Evolutionary conservation across 2,113 vertebrate genomes (phyloP).

Genomic region (Gnathochromis pfefferi): DNA sequence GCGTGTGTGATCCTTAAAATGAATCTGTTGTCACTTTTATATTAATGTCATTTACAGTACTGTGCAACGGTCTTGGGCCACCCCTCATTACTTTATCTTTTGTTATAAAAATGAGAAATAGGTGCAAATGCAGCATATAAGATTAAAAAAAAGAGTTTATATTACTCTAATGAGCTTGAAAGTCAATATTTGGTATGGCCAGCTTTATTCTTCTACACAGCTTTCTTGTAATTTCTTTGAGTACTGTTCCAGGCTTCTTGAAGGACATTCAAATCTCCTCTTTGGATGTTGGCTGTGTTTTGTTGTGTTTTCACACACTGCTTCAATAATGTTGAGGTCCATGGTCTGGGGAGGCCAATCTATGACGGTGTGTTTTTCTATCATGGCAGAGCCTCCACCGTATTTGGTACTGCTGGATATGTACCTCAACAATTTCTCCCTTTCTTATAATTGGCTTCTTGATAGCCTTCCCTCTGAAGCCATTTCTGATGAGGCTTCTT

Average conservation of each 20-base stretch:
- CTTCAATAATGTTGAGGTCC: background rate
- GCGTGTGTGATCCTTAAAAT: background rate
- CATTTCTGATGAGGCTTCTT: background rate
- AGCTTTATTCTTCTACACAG: background rate
- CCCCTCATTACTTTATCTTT: background rate
- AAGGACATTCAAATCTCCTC: background rate
- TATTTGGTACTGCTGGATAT: background rate
- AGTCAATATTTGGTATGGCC: background rate
- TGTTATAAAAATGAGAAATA: background rate
- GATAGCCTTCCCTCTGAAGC: background rate
- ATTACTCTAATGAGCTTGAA: background rate
- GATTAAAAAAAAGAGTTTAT: background rate
- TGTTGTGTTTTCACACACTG: background rate
- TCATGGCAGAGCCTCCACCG: background rate
- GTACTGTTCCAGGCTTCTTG: background rate
- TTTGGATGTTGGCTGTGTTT: background rate
- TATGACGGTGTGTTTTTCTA: background rate
- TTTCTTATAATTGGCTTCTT: background rate
- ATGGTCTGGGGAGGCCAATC: background rate
- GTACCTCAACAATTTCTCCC: background rate
- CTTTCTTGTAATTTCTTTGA: background rate
- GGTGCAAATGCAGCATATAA: background rate
- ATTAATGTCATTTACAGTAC: background rate
- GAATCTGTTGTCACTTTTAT: background rate
- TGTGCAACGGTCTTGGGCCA: background rate